Base-by-base conservation (phyloP, 2,797 vertebrate species). In the Peromyscus attwateri region DNA sequence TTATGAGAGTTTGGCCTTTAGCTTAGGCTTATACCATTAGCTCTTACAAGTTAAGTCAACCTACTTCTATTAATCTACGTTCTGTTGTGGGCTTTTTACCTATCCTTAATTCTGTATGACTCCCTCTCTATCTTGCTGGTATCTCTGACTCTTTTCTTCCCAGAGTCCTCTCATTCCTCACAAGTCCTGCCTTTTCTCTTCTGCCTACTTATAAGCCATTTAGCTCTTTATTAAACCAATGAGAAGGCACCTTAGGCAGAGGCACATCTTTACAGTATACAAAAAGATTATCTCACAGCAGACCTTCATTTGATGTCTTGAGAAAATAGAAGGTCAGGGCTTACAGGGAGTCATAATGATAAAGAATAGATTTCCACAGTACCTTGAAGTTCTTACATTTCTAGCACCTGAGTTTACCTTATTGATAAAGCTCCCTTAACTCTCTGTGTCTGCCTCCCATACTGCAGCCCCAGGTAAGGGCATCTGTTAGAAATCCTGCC, bases 401-500 rank as follows among this genome's bases (percentile, higher is more conserved):
- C 73, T 40, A 91, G 85, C 40, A 92, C 25, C 79, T 57, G 40
- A 97, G 46, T 88, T 97, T 89, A 75, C 66, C 8, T 95, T 88
- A 4, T 57, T 90, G 55, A 66, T 93, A 93, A 97, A 97, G 96
- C 55, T 92, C 76, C 60, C n/a, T 90, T 82, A 81, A 64, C 77
- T 21, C 77, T 94, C 14, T n/a, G 66, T 37, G 0, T 64, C 80
- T 89, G 40, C 71, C n/a, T 91, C 76, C 1, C 0, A 1, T 5
- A 68, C 68, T 29, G 80, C 17, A 93, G 83, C 94, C 27, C 27
- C 31, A 77, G 79, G 29, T 92, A 10, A 96, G 91, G 82, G 95
- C 95, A 98, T 98, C 97, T 97, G 95, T 98, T 97, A 97, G 62
- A 95, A 94, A 94, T 92, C 92, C 77, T 29, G 40, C 70, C 4